Evolutionary conservation across 2,797 vertebrate genomes (phyloP).

Genomic region (Hyperoplus lanceolatus): DNA sequence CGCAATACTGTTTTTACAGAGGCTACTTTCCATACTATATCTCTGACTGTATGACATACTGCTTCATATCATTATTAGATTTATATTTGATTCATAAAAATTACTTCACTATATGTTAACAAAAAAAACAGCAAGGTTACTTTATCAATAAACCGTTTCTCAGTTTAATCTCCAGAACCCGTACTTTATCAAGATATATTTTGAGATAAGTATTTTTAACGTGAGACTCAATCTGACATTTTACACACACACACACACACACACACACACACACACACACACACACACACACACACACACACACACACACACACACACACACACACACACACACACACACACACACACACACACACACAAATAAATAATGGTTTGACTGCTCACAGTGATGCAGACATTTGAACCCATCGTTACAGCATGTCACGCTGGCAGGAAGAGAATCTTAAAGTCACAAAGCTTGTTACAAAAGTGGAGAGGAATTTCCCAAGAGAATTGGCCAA

Average conservation of each 20-base stretch:
- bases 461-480: constrained; percentile 5
- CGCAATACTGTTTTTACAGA: background rate
- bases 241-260: no score
- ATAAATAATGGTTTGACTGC: background rate
- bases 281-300: no score
- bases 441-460: background rate
- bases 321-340: no score
- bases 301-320: no score
- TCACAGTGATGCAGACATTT: background rate
- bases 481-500: constrained; percentile 7
- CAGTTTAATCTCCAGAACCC: background rate
- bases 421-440: background rate
- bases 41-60: background rate
- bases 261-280: background rate
- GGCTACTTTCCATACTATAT: background rate
- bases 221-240: constrained; percentile 23
- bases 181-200: background rate
- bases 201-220: background rate
- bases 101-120: background rate
- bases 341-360: constrained; percentile 8
- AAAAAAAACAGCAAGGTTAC: background rate
- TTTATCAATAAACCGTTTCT: background rate
- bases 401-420: background rate
- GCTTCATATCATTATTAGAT: background rate
- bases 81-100: background rate